Base-by-base conservation (phyloP, 2,797 vertebrate species). In the Characodon lateralis region DNA sequence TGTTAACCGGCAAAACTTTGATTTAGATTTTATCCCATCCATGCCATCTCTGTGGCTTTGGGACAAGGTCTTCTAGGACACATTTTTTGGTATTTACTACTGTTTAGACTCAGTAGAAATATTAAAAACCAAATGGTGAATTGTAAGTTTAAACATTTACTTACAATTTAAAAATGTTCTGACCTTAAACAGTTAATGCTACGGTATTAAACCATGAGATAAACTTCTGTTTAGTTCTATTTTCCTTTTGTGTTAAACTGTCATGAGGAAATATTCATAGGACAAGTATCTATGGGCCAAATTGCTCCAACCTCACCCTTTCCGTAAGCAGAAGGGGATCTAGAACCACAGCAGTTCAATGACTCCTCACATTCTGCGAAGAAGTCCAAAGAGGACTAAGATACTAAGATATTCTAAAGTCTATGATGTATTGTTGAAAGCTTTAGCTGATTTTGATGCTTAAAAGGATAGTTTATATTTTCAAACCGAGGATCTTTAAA, bases 1-100 rank as follows among this genome's bases (percentile, higher is more conserved):
- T 82, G 73, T 79, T 66, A 78, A 82, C 63, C 59, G 58, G 78
- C 58, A 71, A 46, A 71, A 43, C 46, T 28, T n/a, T 81, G 48
- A 87, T 82, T 76, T 72, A 41, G 72, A 72, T 78, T 76, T 78
- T 63, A 65, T 41, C 71, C 13, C 20, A 65, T 51, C 13, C 72
- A 7, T 41, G 31, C 26, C 24, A 18, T 59, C 6, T 20, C 18
- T 50, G 58, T n/a, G 26, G 26, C 51, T 73, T n/a, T 35, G 50
- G 59, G 28, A 56, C 22, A 46, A 50, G 71, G 55, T 68, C 31
- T 65, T 53, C 35, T 43, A 61, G 74, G 8, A 70, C 16, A 22
- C 12, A 12, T 48, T 0, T 6, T 68, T 43, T 78, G 3, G 70
- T 28, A 50, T 35, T 78, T 28, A 2, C n/a, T 13, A 1, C 13